Conservation (phyloP, 2,113 vertebrate species). For the Periophthalmus modestus region DNA sequence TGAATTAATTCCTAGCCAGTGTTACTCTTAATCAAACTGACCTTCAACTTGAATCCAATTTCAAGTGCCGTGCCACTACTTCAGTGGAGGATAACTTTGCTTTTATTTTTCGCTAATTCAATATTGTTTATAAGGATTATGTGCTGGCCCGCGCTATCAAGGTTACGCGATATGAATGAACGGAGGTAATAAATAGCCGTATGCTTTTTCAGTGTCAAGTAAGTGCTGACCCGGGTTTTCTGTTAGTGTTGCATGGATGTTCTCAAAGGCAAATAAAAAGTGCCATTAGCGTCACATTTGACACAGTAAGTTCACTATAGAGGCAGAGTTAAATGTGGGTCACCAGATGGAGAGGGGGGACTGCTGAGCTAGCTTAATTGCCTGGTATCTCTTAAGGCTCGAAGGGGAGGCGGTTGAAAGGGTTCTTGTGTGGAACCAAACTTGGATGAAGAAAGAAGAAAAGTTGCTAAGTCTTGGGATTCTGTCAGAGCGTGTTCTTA, state of each 20-base stretch:
- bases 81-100: slow-evolving; percentile 4
- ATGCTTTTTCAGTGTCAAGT: slow-evolving; percentile 24
- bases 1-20: slow-evolving; percentile 43
- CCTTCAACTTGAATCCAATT: slow-evolving; percentile 43
- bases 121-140: slow-evolving; percentile 15
- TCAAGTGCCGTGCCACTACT: not conserved
- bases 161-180: slow-evolving; percentile 8
- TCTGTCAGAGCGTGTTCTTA: not conserved
- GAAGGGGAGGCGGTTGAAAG: slow-evolving; percentile 17
- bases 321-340: slow-evolving; percentile 55
- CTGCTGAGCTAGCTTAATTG: slow-evolving; percentile 56
- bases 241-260: slow-evolving; percentile 26
- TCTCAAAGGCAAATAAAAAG: slow-evolving; percentile 50
- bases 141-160: slow-evolving; percentile 7
- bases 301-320: slow-evolving; percentile 21
- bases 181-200: slow-evolving; percentile 5
- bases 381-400: slow-evolving; percentile 27
- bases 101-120: slow-evolving; percentile 4
- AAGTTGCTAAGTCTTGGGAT: not conserved
- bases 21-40: slow-evolving; percentile 52
- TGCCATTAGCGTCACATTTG: slow-evolving; percentile 41
- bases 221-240: slow-evolving; percentile 46
- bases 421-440: not conserved
- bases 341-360: slow-evolving; percentile 29
- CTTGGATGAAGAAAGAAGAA: slow-evolving; percentile 2